Evolutionary conservation across 1,140 invertebrate genomes (phyloP), one percentile per base, ranked within the genome.

Genomic region (Neodiprion lecontei): DNA sequence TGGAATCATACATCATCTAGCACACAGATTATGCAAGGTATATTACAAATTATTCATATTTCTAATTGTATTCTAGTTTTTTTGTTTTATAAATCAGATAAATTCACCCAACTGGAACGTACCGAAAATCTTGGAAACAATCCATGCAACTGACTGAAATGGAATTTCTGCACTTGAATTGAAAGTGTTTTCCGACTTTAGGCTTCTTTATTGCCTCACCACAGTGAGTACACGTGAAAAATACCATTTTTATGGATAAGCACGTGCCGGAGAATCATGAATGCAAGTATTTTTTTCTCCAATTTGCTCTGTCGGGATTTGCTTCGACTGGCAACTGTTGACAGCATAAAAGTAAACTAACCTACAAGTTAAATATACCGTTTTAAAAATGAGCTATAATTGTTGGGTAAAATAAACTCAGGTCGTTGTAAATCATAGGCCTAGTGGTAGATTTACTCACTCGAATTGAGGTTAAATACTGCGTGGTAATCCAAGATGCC

Each of bases 211-310:
- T 84, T 23, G 95, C 93, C 73, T 97, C 95, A 0, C 96, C 96
- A 86, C 97, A 98, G 77, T 94, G 90, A 81, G 95, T 95, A 85
- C 97, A 99, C 14, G 95, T 96, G 85, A 98, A 98, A 40, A 96
- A 94, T 50, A 98, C 96, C 96, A 98, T 98, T 80, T 75, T 85
- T 9, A 73, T 67, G 23, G 17, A 40, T 12, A 40, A 65, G 69
- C 70, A 74, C 68, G 23, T 40, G 11, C 40, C n/a, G 40, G 17
- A 12, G 53, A 61, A 21, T 21, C 17, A 21, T 21, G 17, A 21
- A 21, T 21, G 1, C 11, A 61, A 61, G n/a, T 21, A 21, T 61
- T 17, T 61, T 17, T 14, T 17, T 61, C 53, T 12, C 9, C 2
- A 40, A 40, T 40, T 40, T 5, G 28, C 28, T 40, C 28, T 40